Base-by-base conservation (phyloP, 2,113 vertebrate genomes). In the Calidris pugnax region DNA sequence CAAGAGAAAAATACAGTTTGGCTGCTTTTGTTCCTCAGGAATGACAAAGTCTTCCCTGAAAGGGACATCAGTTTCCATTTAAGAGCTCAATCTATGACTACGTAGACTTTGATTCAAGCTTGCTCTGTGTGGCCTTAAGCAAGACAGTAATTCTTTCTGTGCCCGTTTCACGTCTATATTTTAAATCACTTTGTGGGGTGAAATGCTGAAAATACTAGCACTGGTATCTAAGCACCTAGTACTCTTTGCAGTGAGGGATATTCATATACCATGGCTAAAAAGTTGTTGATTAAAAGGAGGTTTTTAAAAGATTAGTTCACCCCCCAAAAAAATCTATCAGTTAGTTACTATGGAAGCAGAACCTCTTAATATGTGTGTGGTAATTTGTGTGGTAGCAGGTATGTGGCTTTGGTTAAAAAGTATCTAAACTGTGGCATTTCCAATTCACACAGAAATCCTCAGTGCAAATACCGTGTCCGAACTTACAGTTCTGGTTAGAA, bases 401-500 rank as follows among this genome's bases (percentile, higher is more conserved):
- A 14, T 56, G 23, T 45, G 57, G 50, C 53, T 69, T 91, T 10
- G 69, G 35, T 74, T 53, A 95, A 82, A 78, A 89, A 59, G 6
- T n/a, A 86, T 26, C 53, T 84, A 27, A 81, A 74, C 24, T 55
- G 67, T 56, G 43, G 59, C 66, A 83, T 60, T 92, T 86, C 10
- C 32, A 91, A 30, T 60, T 79, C 71, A 92, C 71, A 91, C 6
- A 85, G 81, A 59, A 47, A 64, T 83, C 75, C n/a, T 87, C 75
- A 86, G 69, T 67, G 22, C 84, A 90, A 90, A 50, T 41, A 81
- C 18, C 15, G 6, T 33, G 9, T 68, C 59, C 68, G 51, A 79
- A 66, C 45, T 60, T 71, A 71, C 7, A 80, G 66, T 27, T 78
- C 82, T 87, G 60, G 56, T 17, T 87, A 53, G 45, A 85, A 82